phyloP scores from a whole-genome alignment of 2,113 vertebrate species.

The Thinocorus orbignyianus region DNA sequence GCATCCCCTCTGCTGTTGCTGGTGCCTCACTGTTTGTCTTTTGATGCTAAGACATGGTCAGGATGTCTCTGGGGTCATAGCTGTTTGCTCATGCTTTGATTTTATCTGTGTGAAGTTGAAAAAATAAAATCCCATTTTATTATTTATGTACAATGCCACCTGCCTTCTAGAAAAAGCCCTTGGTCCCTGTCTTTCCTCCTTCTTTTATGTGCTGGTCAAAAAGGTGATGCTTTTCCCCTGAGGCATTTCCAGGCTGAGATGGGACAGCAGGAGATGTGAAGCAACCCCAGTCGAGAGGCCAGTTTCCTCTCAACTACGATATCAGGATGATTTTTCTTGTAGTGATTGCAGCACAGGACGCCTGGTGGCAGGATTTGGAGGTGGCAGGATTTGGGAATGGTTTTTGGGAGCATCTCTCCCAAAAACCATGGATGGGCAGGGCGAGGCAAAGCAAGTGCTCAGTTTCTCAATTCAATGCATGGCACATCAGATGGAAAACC shows the following conservation, averaged over 20 bases:
- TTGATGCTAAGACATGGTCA: no score
- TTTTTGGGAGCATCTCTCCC: neutral
- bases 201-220: neutral
- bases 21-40: neutral
- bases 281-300: neutral
- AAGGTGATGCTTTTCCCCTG: neutral
- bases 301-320: neutral
- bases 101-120: neutral
- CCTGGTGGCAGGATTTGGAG: neutral
- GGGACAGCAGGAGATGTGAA: neutral
- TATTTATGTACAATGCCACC: neutral
- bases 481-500: neutral
- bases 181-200: neutral
- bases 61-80: neutral
- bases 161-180: neutral
- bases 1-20: neutral
- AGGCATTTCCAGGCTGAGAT: neutral
- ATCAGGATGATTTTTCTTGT: neutral
- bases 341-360: neutral
- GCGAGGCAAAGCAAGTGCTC: neutral
- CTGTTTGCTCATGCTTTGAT: neutral
- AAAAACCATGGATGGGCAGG: neutral
- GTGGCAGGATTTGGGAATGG: neutral
- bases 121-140: neutral
- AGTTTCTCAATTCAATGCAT: neutral